A percentile compares a stretch with the other conserved stretches of the same genome.
Evolutionary conservation across 1,140 invertebrate genomes (phyloP).

Genomic region (Ceratosolen solmsi): DNA sequence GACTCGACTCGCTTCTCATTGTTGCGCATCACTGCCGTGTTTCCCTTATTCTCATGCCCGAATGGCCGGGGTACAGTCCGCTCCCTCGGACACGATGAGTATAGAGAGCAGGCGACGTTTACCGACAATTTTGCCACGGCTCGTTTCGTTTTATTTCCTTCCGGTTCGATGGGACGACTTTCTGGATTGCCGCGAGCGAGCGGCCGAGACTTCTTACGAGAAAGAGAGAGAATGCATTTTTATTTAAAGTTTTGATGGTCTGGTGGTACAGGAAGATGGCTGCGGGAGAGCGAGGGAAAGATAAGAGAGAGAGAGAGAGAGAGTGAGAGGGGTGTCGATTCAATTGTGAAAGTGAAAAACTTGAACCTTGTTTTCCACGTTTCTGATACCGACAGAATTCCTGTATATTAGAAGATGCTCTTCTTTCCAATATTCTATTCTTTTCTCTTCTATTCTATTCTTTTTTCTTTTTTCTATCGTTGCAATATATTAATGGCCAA

Average conservation of each 20-base stretch:
- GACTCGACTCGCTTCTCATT: background rate
- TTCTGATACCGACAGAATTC: background rate
- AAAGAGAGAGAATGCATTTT: constrained; percentile 43
- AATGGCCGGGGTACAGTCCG: background rate
- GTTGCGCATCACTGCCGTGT: no score
- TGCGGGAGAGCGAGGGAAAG: background rate
- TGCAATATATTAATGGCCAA: no score
- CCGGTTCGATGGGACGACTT: background rate
- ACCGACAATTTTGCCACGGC: constrained; percentile 28
- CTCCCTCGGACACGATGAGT: constrained; percentile 25
- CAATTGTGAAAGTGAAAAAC: constrained; percentile 47
- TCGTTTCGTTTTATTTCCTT: constrained; percentile 34
- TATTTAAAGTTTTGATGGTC: constrained; percentile 42
- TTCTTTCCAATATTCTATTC: background rate
- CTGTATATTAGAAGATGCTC: constrained; percentile 12
- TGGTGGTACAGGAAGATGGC: background rate
- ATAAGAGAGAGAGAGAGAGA: background rate
- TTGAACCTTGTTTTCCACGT: constrained; percentile 38
- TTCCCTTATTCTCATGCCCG: background rate
- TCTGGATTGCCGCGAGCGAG: background rate
- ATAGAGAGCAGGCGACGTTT: background rate
- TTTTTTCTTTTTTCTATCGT: background rate
- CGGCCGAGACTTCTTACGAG: constrained; percentile 2
- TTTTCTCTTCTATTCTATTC: background rate
- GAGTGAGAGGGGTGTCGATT: constrained; percentile 9